phyloP scores from a whole-genome alignment of 1,140 invertebrate genomes.

The Drosophila ambigua region DNA sequence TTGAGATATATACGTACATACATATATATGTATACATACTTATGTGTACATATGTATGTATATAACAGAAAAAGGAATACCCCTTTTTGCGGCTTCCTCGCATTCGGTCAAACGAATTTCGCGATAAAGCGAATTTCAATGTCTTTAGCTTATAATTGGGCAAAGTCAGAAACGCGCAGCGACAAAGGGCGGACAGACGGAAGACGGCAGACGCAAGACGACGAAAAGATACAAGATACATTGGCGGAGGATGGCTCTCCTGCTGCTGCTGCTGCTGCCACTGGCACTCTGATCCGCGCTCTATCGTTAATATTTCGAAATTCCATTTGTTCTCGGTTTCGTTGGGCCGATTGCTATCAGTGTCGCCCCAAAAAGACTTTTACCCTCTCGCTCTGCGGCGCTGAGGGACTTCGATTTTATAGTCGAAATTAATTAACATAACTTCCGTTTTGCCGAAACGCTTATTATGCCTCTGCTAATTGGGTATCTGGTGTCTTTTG shows the following conservation, averaged over 20 bases:
- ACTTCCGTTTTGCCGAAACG: conserved; percentile 64
- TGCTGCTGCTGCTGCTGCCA: neutral
- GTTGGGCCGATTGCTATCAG: conserved; percentile 58
- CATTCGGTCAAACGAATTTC: conserved; percentile 56
- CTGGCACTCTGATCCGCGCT: conserved; percentile 34
- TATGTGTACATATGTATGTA: conserved; percentile 12
- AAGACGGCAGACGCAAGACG: conserved; percentile 14
- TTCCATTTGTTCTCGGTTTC: conserved; percentile 56
- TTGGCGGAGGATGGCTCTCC: conserved; percentile 28
- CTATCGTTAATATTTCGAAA: conserved; percentile 77
- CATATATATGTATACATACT: conserved; percentile 41
- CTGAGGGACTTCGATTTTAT: conserved; percentile 36
- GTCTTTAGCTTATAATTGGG: conserved; percentile 79
- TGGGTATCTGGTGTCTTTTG: conserved; percentile 41
- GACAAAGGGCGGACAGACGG: conserved; percentile 13
- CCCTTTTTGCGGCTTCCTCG: conserved; percentile 49
- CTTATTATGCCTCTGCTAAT: conserved; percentile 61
- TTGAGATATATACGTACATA: conserved; percentile 69
- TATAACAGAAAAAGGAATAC: conserved; percentile 1
- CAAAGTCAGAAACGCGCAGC: conserved; percentile 44
- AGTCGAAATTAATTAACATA: conserved; percentile 73
- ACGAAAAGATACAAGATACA: conserved; percentile 54
- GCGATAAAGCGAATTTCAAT: conserved; percentile 80
- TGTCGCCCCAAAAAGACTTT: conserved; percentile 34
- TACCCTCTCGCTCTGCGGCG: conserved; percentile 7